A percentile compares a stretch with the other conserved stretches of the same genome.
Evolutionary conservation across 2,888 invertebrate genomes (phyloP).

Genomic region (Antitype chi): DNA sequence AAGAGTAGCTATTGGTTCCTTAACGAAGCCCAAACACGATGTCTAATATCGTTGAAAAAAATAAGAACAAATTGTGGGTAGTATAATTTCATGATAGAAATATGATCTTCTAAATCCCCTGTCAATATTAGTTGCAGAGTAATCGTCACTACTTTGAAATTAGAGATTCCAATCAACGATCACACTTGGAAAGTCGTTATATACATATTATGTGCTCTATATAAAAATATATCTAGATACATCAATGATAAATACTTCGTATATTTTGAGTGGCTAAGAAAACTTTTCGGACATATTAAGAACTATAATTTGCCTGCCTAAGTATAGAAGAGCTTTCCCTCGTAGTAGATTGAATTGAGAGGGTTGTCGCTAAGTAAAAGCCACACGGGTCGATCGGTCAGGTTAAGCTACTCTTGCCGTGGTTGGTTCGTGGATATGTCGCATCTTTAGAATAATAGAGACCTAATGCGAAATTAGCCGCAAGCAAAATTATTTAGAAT

Average conservation of each 20-base stretch:
- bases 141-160: slow-evolving; percentile 25
- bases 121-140: slow-evolving; percentile 26
- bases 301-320: background rate
- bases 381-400: too few relatives aligned
- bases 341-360: background rate
- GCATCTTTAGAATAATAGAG: too few relatives aligned
- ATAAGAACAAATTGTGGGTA: too few relatives aligned
- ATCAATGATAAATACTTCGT: background rate
- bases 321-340: background rate
- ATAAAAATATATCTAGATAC: background rate
- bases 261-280: background rate
- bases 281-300: background rate
- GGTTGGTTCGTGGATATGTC: too few relatives aligned
- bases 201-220: background rate
- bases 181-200: background rate
- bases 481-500: too few relatives aligned
- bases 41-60: background rate
- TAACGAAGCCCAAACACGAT: background rate
- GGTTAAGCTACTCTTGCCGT: too few relatives aligned
- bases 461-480: too few relatives aligned
- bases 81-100: background rate
- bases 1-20: background rate
- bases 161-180: background rate
- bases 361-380: too few relatives aligned
- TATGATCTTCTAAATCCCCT: slow-evolving; percentile 18